Conservation (phyloP, 1,140 invertebrate genomes). For the Drosophila athabasca region DNA sequence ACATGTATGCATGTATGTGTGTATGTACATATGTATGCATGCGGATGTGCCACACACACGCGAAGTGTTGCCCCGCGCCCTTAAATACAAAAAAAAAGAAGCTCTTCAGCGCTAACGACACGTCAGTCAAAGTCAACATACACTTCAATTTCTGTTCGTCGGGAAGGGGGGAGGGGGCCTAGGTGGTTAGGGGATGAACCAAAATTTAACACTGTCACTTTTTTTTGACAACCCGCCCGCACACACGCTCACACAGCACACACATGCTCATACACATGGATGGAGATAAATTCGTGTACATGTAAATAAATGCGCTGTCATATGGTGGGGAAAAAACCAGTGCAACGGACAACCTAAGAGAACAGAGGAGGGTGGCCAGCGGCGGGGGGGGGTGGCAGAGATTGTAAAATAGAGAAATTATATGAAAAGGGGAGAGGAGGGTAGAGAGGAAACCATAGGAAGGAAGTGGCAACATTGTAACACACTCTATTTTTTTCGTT, state of each 20-base stretch:
- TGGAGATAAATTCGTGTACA: slow-evolving; percentile 4
- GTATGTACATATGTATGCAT: slow-evolving; percentile 1
- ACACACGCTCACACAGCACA: slow-evolving; percentile 9
- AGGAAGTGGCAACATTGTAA: too few relatives aligned
- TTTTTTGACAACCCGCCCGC: slow-evolving; percentile 57
- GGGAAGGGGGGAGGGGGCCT: not conserved
- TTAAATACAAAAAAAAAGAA: not conserved
- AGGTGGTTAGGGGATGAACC: slow-evolving; percentile 41
- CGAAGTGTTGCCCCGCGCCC: slow-evolving; percentile 16
- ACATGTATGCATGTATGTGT: slow-evolving; percentile 2
- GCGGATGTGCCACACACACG: slow-evolving; percentile 52
- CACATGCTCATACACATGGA: not conserved
- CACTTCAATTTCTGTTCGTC: slow-evolving; percentile 60
- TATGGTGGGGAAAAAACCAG: slow-evolving; percentile 34
- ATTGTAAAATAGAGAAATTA: too few relatives aligned
- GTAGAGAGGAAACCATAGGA: not conserved
- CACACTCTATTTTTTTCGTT: not conserved
- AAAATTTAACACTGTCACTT: slow-evolving; percentile 74
- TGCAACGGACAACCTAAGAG: slow-evolving; percentile 37
- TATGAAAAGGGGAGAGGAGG: too few relatives aligned
- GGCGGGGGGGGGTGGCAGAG: too few relatives aligned
- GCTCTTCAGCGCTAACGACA: slow-evolving; percentile 71
- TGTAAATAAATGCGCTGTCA: slow-evolving; percentile 49
- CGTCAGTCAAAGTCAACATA: slow-evolving; percentile 79
- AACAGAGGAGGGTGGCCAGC: not conserved